Evolutionary conservation across 2,888 invertebrate species (phyloP).

Genomic region (Lasioglossum marginatum): DNA sequence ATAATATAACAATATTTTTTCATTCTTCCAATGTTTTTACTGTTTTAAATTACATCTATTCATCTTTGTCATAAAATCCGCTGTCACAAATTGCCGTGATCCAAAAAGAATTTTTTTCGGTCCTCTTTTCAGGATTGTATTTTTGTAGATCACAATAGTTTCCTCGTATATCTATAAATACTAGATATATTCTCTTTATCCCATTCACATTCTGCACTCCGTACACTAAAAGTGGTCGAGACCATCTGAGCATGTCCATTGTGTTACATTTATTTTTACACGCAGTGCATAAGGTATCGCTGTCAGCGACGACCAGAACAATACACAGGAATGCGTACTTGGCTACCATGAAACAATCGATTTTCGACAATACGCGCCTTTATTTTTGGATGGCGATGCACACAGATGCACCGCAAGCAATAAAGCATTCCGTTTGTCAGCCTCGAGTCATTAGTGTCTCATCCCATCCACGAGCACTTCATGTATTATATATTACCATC

Average conservation of each 20-base stretch:
- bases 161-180: background rate
- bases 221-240: background rate
- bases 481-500: background rate
- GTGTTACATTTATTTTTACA: conserved; percentile 8
- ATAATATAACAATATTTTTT: too few species aligned
- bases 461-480: background rate
- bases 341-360: background rate
- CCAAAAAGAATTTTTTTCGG: background rate
- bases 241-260: background rate
- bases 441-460: conserved; percentile 2
- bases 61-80: too few species aligned
- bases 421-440: conserved; percentile 13
- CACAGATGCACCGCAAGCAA: background rate
- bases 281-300: background rate
- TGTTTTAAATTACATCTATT: too few species aligned
- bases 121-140: background rate
- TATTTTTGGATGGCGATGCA: background rate
- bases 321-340: background rate
- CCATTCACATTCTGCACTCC: too few species aligned
- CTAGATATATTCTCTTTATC: background rate
- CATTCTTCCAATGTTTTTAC: too few species aligned
- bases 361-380: background rate
- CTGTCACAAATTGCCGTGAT: background rate
- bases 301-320: background rate
- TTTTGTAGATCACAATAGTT: background rate